These are phyloP conservation scores for Pachymerium ferrugineum DNA, from an alignment of 2,888 invertebrate genomes.

Conservation along the genomic window DNA sequence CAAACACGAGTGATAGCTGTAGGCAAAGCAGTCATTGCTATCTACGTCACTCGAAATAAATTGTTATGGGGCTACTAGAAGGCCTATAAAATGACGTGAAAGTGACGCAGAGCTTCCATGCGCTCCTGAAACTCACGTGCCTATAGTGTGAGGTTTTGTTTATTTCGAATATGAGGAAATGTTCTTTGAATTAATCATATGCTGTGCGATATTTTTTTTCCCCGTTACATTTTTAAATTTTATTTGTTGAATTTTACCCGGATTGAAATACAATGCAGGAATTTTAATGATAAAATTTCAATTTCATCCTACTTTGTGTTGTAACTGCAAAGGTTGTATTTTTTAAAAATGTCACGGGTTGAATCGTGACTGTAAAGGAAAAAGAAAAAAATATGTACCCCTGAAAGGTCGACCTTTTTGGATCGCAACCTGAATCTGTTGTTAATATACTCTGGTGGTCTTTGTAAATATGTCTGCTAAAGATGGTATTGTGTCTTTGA, in stretches of 20 bases:
- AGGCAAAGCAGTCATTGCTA: slow-evolving; percentile 24
- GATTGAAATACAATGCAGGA: background rate
- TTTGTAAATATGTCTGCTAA: slow-evolving; percentile 7
- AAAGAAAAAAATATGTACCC: background rate
- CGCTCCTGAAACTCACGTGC: slow-evolving; percentile 15
- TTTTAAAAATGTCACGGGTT: background rate
- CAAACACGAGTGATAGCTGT: slow-evolving; percentile 23
- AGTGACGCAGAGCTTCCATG: slow-evolving; percentile 22
- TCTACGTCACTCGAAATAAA: slow-evolving; percentile 22
- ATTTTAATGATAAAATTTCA: too few species aligned
- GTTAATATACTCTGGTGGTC: background rate
- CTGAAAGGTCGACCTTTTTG: slow-evolving; percentile 7
- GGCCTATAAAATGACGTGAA: slow-evolving; percentile 27
- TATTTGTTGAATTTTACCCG: background rate
- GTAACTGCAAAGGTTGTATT: background rate
- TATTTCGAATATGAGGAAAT: slow-evolving; percentile 7
- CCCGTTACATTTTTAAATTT: background rate
- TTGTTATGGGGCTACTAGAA: slow-evolving; percentile 25
- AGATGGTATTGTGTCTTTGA: background rate
- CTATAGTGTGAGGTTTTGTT: background rate
- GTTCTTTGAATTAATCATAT: too few species aligned
- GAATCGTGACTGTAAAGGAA: background rate
- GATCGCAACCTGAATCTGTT: background rate
- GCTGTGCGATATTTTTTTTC: too few species aligned
- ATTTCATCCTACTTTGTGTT: background rate